These are phyloP conservation scores for Meteorus cinctellus DNA, from an alignment of 2,888 invertebrate genomes.

Conservation along the genomic window DNA sequence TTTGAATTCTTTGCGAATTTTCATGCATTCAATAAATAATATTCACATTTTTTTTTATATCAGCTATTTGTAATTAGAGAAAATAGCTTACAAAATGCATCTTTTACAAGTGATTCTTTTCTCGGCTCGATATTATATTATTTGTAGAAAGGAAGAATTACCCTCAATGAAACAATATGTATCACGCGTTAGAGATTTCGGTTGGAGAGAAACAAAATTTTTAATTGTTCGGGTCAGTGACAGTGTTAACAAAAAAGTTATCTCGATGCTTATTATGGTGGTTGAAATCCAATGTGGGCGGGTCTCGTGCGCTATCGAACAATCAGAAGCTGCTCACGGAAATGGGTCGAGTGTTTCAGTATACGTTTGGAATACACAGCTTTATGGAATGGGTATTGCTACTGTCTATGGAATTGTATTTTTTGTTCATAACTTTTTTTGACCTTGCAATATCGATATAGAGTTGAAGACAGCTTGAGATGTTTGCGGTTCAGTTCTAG, in stretches of 20 bases:
- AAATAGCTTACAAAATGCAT: no score
- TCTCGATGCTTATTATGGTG: not conserved
- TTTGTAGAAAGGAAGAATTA: no score
- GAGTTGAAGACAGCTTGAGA: not conserved
- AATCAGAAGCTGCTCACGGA: conserved; percentile 49
- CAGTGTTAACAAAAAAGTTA: not conserved
- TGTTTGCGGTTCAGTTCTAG: not conserved
- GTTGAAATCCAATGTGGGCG: not conserved
- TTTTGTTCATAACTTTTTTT: conserved; percentile 5
- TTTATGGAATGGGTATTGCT: conserved; percentile 35
- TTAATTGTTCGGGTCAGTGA: not conserved
- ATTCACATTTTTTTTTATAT: not conserved
- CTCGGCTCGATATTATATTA: no score
- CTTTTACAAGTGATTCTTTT: no score
- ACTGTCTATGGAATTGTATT: conserved; percentile 14
- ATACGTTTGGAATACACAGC: conserved; percentile 24
- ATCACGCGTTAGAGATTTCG: not conserved
- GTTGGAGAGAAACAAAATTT: not conserved
- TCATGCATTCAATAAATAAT: no score
- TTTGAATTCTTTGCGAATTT: no score
- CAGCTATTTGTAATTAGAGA: no score
- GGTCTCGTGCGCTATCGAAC: conserved; percentile 52
- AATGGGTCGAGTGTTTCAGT: conserved; percentile 53
- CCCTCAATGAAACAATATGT: no score
- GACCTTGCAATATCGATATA: not conserved